A percentile compares a stretch with the other conserved stretches of the same genome.
Evolutionary conservation across 2,888 invertebrate genomes (phyloP).

Genomic region (Melanotus villosus): DNA sequence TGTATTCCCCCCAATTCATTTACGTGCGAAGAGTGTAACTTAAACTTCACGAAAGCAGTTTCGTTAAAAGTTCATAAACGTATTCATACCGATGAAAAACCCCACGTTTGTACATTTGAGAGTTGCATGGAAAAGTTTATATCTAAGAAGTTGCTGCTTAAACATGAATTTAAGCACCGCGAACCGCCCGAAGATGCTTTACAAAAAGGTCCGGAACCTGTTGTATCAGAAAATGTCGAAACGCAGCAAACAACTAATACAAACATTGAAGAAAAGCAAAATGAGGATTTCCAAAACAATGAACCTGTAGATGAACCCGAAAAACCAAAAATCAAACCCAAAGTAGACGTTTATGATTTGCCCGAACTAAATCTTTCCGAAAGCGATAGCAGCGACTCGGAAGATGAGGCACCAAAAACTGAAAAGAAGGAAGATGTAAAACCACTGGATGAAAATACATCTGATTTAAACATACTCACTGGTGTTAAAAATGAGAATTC

Average conservation of each 20-base stretch:
- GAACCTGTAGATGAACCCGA: slow-evolving; percentile 55
- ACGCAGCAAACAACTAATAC: slow-evolving; percentile 40
- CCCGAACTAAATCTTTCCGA: slow-evolving; percentile 89
- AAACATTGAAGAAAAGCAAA: slow-evolving; percentile 56
- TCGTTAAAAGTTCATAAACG: slow-evolving; percentile 88
- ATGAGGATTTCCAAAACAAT: slow-evolving; percentile 65
- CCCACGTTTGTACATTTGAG: slow-evolving; percentile 81
- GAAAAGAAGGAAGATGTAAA: slow-evolving; percentile 49
- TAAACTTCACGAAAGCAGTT: slow-evolving; percentile 82
- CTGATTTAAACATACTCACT: slow-evolving; percentile 36
- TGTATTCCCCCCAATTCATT: slow-evolving; percentile 86
- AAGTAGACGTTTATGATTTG: slow-evolving; percentile 79
- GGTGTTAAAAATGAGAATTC: not conserved
- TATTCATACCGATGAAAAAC: slow-evolving; percentile 77
- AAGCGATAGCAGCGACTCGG: slow-evolving; percentile 81
- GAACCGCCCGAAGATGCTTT: slow-evolving; percentile 62
- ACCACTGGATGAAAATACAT: slow-evolving; percentile 57
- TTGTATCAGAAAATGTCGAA: slow-evolving; percentile 47
- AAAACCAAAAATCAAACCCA: slow-evolving; percentile 64
- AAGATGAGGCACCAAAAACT: slow-evolving; percentile 63
- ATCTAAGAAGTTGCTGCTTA: slow-evolving; percentile 82
- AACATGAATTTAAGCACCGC: slow-evolving; percentile 79
- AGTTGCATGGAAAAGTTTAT: slow-evolving; percentile 84
- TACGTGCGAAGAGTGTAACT: slow-evolving; percentile 85
- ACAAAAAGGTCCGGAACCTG: slow-evolving; percentile 48